Evolutionary conservation across 2,113 vertebrate genomes (phyloP).

Genomic region (Carettochelys insculpta): DNA sequence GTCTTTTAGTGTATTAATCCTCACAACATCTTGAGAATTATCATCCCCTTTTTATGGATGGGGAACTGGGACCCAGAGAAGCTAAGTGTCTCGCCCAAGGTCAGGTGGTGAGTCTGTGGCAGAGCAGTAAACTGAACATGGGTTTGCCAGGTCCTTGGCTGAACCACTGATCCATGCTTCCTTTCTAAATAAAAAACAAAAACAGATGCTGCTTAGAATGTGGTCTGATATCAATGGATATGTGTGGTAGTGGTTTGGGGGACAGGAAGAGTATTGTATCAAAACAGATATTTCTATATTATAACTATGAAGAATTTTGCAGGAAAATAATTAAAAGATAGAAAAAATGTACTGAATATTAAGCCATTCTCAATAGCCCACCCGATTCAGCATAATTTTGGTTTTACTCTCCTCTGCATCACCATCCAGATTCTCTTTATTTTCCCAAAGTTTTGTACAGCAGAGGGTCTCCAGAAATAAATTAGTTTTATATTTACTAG

Average conservation of each 20-base stretch:
- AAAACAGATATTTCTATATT: background rate
- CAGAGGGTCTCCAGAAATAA: background rate
- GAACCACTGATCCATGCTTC: background rate
- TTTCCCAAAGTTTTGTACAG: constrained; percentile 2
- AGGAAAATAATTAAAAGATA: background rate
- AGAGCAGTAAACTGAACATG: background rate
- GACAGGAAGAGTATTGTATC: background rate
- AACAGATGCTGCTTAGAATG: too few species aligned
- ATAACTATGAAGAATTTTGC: background rate
- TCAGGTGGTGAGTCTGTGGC: background rate
- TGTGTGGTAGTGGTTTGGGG: too few species aligned
- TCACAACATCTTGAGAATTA: background rate
- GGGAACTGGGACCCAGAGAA: background rate
- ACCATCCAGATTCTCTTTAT: background rate
- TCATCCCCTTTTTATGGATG: too few species aligned
- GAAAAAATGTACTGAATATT: background rate
- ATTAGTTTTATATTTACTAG: background rate
- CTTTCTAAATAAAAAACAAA: background rate
- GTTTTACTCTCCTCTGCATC: background rate
- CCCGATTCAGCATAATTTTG: background rate
- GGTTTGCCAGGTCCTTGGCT: background rate
- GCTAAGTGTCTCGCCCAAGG: background rate
- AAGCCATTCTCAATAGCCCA: background rate
- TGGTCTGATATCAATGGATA: background rate
- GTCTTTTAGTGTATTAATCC: background rate